Conservation (phyloP, 2,888 invertebrate species). For the Nomada goodeniana region DNA sequence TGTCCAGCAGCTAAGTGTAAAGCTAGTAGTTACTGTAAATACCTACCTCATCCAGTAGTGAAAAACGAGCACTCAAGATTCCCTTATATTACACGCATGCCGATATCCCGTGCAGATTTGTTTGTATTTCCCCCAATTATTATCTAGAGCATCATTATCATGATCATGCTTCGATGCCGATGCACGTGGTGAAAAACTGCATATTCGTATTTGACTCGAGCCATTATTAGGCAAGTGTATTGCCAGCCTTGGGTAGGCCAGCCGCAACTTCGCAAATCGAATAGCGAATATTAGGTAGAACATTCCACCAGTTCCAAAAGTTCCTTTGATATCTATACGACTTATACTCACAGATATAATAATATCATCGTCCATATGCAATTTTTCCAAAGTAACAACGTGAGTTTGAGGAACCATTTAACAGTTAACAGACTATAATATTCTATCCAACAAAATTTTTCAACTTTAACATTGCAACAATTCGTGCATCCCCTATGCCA, state of each 20-base stretch:
- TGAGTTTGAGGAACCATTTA: no score
- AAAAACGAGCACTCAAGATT: conserved; percentile 41
- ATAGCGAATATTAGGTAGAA: no score
- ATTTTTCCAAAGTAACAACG: no score
- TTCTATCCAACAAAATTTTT: no score
- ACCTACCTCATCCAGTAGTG: conserved; percentile 3
- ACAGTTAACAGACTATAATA: no score
- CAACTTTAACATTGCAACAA: no score
- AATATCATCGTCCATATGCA: no score
- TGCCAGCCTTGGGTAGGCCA: conserved; percentile 15
- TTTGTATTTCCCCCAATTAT: conserved; percentile 48
- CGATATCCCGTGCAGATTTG: conserved; percentile 30
- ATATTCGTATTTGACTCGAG: conserved; percentile 21
- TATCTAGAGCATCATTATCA: conserved; percentile 46
- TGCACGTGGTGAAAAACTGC: conserved; percentile 17
- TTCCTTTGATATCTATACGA: no score
- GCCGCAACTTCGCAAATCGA: background rate
- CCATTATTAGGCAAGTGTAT: conserved; percentile 40
- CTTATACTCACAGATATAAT: no score
- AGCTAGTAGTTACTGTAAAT: conserved; percentile 36
- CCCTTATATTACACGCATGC: conserved; percentile 45
- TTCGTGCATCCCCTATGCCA: no score
- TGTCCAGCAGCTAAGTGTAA: background rate
- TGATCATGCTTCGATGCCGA: conserved; percentile 41
- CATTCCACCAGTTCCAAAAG: no score